Evolutionary conservation across 2,888 invertebrate genomes (phyloP), one percentile per base, ranked within the genome.

Genomic region (Deroplatys truncata): DNA sequence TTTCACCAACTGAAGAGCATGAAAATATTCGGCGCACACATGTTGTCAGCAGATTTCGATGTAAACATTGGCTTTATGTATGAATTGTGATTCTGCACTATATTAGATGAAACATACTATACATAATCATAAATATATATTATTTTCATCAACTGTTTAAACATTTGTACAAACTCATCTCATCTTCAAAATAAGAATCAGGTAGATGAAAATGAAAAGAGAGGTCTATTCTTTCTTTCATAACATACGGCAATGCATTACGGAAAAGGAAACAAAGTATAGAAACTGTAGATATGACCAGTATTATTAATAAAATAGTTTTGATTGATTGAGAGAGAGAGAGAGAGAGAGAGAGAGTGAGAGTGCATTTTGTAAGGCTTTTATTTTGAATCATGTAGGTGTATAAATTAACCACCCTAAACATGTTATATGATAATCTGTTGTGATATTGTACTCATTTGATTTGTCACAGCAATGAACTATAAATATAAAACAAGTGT

Each of bases 31-130:
- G 95, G 84, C 94, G 94, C 89, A 95, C 95, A 0, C 95, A 95
- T 85, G 94, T 95, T 1, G 95, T 96, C 85, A 95, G 93, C 90
- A 94, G 96, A 91, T 96, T 96, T 92, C 95, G 95, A 90, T 95
- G 95, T 93, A 94, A 94, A 91, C 96, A 96, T 92, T 96, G 96
- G 96, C 94, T 96, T 9, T 96, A 96, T 91, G 95, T 96, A 35
- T 96, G 95, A 94, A 90, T 82, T 72, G 56, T 72, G 56, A 25
- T 72, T 72, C 56, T 72, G 20, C 56, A 72, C 56, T 72, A 15
- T 13, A 72, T 72, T 72, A 72, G 25, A 72, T 16, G 56, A 72
- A 20, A 20, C 43, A 56, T 56, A 43, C 13, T 43, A 43, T 43
- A 20, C 25, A 72, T 72, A 72, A 7, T 16, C 56, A 72, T 20